Percentiles rank a stretch among this genome's conserved stretches.
phyloP scores from a whole-genome alignment of 2,888 invertebrate species.

The Steinernema carpocapsae region DNA sequence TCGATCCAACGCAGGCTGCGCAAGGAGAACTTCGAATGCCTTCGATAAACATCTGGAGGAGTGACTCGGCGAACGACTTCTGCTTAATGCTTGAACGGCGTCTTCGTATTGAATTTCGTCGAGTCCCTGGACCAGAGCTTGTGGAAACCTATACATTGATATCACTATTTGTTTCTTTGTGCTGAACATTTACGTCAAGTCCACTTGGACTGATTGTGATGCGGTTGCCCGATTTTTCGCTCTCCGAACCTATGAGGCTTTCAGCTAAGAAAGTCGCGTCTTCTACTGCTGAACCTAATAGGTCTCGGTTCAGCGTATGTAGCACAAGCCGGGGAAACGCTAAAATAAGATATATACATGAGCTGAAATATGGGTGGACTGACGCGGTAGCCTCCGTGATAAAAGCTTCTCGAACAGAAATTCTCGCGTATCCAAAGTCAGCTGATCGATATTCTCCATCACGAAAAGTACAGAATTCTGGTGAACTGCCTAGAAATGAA shows the following conservation, averaged over 20 bases:
- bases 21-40: constrained; percentile 7
- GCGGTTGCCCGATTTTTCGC: constrained; percentile 42
- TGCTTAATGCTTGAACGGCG: constrained; percentile 39
- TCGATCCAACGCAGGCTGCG: constrained; percentile 51
- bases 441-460: constrained; percentile 58
- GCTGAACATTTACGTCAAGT: neutral
- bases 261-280: constrained; percentile 7
- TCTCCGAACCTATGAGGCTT: neutral
- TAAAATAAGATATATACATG: neutral
- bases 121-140: neutral
- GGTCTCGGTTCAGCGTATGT: constrained; percentile 36
- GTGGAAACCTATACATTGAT: neutral
- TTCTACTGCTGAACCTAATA: neutral
- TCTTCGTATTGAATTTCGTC: constrained; percentile 34
- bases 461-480: constrained; percentile 50
- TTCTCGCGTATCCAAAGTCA: constrained; percentile 39
- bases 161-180: neutral
- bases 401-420: constrained; percentile 43
- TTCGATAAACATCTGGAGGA: constrained; percentile 31
- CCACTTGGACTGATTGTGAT: constrained; percentile 25
- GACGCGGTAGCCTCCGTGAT: constrained; percentile 11
- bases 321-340: constrained; percentile 52
- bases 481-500: constrained; percentile 42
- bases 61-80: constrained; percentile 37
- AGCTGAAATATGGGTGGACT: neutral